Evolutionary conservation across 2,888 invertebrate species (phyloP).

Genomic region (Pollenia griseotomentosa): DNA sequence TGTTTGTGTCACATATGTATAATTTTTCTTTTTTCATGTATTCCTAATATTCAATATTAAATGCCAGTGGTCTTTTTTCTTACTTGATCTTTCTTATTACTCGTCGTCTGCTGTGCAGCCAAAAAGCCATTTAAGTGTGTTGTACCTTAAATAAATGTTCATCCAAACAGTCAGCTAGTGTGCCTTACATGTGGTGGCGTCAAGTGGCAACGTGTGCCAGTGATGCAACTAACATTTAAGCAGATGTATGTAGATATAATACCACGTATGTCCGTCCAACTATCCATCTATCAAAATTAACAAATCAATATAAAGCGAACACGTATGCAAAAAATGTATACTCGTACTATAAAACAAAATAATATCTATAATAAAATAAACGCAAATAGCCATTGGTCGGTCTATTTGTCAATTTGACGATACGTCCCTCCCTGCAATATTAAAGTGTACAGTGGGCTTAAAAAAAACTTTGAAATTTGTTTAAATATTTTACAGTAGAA

Average conservation of each 20-base stretch:
- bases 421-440: neutral
- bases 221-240: slow-evolving; percentile 73
- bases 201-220: slow-evolving; percentile 71
- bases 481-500: too few relatives aligned
- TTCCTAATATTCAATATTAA: slow-evolving; percentile 58
- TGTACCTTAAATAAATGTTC: slow-evolving; percentile 56
- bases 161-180: neutral
- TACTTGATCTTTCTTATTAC: slow-evolving; percentile 1
- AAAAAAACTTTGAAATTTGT: too few relatives aligned
- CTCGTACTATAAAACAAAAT: neutral
- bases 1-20: slow-evolving; percentile 37
- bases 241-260: neutral
- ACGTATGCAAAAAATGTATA: slow-evolving; percentile 21
- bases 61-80: slow-evolving; percentile 60
- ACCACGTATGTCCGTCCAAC: slow-evolving; percentile 31
- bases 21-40: slow-evolving; percentile 5
- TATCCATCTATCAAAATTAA: slow-evolving; percentile 59
- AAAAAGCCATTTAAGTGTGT: slow-evolving; percentile 52
- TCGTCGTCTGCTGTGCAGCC: neutral
- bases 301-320: slow-evolving; percentile 53
- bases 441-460: slow-evolving; percentile 5
- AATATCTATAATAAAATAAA: slow-evolving; percentile 6
- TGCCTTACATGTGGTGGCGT: slow-evolving; percentile 43
- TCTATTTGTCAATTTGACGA: slow-evolving; percentile 25
- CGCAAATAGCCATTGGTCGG: slow-evolving; percentile 37